Conservation (phyloP, 1,140 invertebrate species). For the Leucophenga varia region DNA sequence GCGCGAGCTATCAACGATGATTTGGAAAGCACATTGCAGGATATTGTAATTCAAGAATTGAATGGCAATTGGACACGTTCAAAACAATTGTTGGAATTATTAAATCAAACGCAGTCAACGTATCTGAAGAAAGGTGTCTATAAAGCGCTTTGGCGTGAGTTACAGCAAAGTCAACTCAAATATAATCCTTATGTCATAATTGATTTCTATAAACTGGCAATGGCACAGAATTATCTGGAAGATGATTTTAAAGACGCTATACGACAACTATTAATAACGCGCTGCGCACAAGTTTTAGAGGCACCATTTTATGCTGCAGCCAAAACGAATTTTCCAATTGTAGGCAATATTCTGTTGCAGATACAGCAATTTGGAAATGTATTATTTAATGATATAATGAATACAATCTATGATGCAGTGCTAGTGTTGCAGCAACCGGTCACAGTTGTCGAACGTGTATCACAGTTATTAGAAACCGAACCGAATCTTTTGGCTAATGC, state of each 20-base stretch:
- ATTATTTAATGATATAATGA: conserved; percentile 34
- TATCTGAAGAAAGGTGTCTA: conserved; percentile 35
- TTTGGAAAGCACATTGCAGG: no score
- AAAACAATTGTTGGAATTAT: conserved; percentile 15
- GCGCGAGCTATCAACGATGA: no score
- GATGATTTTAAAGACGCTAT: conserved; percentile 10
- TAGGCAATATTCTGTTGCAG: conserved; percentile 19
- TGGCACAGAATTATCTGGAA: conserved; percentile 15
- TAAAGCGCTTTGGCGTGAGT: conserved; percentile 32
- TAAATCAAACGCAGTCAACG: conserved; percentile 17
- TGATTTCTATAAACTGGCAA: conserved; percentile 25
- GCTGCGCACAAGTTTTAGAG: conserved; percentile 30
- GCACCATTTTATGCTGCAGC: conserved; percentile 33
- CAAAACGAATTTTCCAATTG: conserved; percentile 23
- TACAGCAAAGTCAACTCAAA: conserved; percentile 35
- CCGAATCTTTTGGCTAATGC: conserved; percentile 27
- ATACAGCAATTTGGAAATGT: conserved; percentile 27
- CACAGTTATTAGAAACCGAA: conserved; percentile 25
- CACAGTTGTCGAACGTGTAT: conserved; percentile 30
- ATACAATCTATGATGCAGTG: conserved; percentile 23
- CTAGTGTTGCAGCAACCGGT: conserved; percentile 23
- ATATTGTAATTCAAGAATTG: no score
- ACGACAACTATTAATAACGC: conserved; percentile 17
- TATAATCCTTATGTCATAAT: conserved; percentile 28
- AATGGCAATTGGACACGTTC: conserved; percentile 33